A percentile compares a stretch with the other conserved stretches of the same genome.
Evolutionary conservation across 2,888 invertebrate species (phyloP).

Genomic region (Lepidocyrtoides sp.): DNA sequence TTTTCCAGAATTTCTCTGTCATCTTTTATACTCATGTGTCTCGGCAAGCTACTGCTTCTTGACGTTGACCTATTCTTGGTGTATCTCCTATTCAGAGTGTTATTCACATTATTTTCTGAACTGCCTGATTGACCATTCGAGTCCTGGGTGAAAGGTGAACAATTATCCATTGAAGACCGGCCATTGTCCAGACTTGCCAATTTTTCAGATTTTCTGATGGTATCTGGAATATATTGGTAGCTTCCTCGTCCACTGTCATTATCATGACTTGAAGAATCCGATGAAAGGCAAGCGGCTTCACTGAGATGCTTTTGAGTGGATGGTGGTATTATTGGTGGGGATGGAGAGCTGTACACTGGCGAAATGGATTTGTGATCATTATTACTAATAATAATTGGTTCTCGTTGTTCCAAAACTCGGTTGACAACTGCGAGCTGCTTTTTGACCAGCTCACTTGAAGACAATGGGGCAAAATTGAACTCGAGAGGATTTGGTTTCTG

Average conservation of each 20-base stretch:
- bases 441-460: slow-evolving; percentile 72
- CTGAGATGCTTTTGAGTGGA: neutral
- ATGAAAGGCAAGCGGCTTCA: slow-evolving; percentile 28
- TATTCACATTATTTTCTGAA: slow-evolving; percentile 16
- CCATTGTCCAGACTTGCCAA: neutral
- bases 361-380: neutral
- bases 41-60: slow-evolving; percentile 39
- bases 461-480: slow-evolving; percentile 68
- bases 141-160: too few relatives aligned
- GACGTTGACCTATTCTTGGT: slow-evolving; percentile 52
- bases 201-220: slow-evolving; percentile 14
- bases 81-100: slow-evolving; percentile 31
- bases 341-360: neutral
- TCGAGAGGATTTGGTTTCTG: slow-evolving; percentile 58
- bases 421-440: slow-evolving; percentile 56
- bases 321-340: neutral
- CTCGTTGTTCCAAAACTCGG: slow-evolving; percentile 28
- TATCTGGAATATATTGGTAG: slow-evolving; percentile 42
- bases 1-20: slow-evolving; percentile 40
- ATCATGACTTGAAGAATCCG: slow-evolving; percentile 76
- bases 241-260: slow-evolving; percentile 75
- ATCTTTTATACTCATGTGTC: slow-evolving; percentile 51
- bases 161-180: neutral
- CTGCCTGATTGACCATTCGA: neutral
- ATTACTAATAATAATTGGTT: too few relatives aligned